Conservation (phyloP, 1,140 invertebrate genomes). For the Bombus difficillimus region DNA sequence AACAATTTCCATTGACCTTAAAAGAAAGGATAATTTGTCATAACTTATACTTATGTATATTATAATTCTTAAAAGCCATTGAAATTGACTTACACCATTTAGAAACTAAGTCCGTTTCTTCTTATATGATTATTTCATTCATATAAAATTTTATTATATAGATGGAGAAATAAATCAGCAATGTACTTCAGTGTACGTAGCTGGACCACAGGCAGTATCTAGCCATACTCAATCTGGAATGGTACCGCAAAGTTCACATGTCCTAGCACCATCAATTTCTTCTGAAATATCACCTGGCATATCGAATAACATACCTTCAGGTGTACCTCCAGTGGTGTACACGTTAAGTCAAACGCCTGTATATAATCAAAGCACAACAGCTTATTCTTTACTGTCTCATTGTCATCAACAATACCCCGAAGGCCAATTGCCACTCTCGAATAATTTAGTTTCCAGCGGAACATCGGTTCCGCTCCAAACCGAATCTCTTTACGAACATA, state of each 20-base stretch:
- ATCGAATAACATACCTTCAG: conserved; percentile 61
- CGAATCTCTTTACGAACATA: conserved; percentile 55
- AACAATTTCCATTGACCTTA: not conserved
- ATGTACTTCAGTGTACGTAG: conserved; percentile 71
- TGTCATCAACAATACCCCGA: conserved; percentile 63
- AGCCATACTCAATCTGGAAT: conserved; percentile 43
- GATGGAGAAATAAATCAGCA: conserved; percentile 68
- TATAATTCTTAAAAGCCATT: not conserved
- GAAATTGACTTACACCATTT: not conserved
- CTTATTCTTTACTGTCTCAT: conserved; percentile 61
- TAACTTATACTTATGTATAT: not conserved
- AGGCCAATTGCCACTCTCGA: conserved; percentile 61
- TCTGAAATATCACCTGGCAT: conserved; percentile 67
- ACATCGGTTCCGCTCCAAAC: conserved; percentile 56
- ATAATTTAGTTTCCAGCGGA: conserved; percentile 72
- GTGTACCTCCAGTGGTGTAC: conserved; percentile 68
- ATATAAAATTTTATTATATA: conserved; percentile 40
- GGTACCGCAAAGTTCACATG: conserved; percentile 59
- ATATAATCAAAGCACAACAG: conserved; percentile 61
- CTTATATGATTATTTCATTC: not conserved
- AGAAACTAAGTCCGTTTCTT: not conserved
- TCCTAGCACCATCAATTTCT: conserved; percentile 59
- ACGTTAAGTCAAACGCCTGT: conserved; percentile 66
- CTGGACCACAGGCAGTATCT: conserved; percentile 58
- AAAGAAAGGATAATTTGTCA: too few species aligned